Conservation (phyloP, 2,888 invertebrate species). For the Andrena bucephala region DNA sequence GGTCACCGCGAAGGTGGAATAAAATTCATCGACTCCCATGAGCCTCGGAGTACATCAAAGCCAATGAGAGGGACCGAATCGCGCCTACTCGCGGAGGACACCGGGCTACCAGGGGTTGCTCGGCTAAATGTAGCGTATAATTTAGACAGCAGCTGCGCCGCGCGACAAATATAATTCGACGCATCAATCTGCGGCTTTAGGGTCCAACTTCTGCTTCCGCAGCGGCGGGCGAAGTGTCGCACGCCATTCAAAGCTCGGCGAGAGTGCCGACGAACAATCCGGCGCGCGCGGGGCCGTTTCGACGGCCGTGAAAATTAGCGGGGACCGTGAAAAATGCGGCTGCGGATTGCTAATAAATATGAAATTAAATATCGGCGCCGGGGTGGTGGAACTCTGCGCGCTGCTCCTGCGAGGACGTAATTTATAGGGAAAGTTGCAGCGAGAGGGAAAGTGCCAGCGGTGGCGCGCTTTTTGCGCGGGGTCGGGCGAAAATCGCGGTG, state of each 20-base stretch:
- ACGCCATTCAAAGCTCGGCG: not conserved
- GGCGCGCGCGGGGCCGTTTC: not conserved
- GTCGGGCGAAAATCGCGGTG: slow-evolving; percentile 26
- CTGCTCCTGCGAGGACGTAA: slow-evolving; percentile 21
- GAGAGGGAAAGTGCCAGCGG: slow-evolving; percentile 40
- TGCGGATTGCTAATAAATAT: slow-evolving; percentile 50
- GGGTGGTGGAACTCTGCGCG: not conserved
- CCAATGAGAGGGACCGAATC: slow-evolving; percentile 55
- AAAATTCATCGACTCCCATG: slow-evolving; percentile 77
- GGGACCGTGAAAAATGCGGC: slow-evolving; percentile 15
- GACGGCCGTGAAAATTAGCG: slow-evolving; percentile 37
- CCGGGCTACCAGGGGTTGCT: slow-evolving; percentile 71
- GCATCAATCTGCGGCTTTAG: slow-evolving; percentile 83
- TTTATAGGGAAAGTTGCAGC: slow-evolving; percentile 52
- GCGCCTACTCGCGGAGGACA: slow-evolving; percentile 56
- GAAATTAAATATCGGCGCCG: slow-evolving; percentile 51
- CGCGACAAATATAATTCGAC: slow-evolving; percentile 82
- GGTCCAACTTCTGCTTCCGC: slow-evolving; percentile 66
- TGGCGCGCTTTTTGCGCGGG: slow-evolving; percentile 5
- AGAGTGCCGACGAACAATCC: not conserved
- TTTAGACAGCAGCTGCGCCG: slow-evolving; percentile 81
- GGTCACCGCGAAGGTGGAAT: slow-evolving; percentile 74
- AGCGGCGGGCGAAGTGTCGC: slow-evolving; percentile 36
- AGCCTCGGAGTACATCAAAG: slow-evolving; percentile 76
- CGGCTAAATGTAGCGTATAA: slow-evolving; percentile 83